These are phyloP conservation scores for Melospiza georgiana DNA, from an alignment of 2,113 vertebrate genomes.

Conservation along the genomic window DNA sequence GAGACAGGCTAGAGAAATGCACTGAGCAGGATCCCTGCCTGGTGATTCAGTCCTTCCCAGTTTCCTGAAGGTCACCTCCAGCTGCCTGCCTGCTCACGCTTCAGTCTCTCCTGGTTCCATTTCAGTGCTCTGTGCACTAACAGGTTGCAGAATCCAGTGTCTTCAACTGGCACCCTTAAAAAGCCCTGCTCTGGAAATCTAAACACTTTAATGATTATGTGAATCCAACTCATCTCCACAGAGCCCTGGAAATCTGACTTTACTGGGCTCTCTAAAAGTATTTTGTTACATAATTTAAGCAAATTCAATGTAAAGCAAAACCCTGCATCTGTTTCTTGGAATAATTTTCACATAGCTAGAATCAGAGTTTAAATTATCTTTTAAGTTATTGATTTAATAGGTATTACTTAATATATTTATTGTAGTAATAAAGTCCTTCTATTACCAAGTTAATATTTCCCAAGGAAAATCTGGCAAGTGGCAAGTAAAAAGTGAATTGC, in stretches of 20 bases:
- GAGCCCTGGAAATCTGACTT: neutral
- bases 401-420: neutral
- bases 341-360: neutral
- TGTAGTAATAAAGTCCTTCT: neutral
- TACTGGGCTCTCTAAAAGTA: neutral
- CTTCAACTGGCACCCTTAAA: neutral
- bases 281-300: neutral
- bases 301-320: neutral
- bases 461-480: neutral
- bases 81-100: neutral
- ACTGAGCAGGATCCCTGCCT: neutral
- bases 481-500: neutral
- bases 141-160: neutral
- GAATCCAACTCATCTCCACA: neutral
- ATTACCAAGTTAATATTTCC: neutral
- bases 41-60: neutral
- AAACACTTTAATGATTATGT: neutral
- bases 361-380: neutral
- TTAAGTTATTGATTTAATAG: neutral
- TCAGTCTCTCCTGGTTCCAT: neutral
- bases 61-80: constrained; percentile 33
- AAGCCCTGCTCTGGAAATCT: neutral
- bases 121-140: neutral
- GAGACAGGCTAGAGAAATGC: neutral
- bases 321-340: neutral